These are phyloP conservation scores for Platorchestia sp. DNA, from an alignment of 1,140 invertebrate genomes.

Conservation along the genomic window DNA sequence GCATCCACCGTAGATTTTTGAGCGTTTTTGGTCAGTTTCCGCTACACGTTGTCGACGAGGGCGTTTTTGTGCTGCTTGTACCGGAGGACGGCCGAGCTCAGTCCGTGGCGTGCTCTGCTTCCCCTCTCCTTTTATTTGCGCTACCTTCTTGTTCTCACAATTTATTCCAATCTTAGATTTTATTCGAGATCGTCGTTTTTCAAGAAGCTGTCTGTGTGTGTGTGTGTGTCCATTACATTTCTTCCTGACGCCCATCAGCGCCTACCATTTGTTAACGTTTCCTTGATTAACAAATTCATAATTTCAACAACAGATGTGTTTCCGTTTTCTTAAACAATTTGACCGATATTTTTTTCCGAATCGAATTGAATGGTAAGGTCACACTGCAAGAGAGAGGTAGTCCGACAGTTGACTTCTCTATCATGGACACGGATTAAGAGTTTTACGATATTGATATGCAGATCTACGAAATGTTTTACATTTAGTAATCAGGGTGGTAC, in stretches of 20 bases:
- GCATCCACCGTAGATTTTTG: not conserved
- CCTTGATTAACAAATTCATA: not conserved
- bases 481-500: too few species aligned
- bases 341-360: too few species aligned
- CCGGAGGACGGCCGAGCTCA: not conserved
- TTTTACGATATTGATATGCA: too few species aligned
- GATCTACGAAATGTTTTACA: too few species aligned
- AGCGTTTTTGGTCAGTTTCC: not conserved
- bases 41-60: not conserved
- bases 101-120: not conserved
- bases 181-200: not conserved
- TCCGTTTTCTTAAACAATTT: too few species aligned
- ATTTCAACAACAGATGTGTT: not conserved
- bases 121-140: not conserved
- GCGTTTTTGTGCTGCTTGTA: not conserved
- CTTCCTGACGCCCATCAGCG: not conserved
- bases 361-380: too few species aligned
- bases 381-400: too few species aligned
- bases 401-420: too few species aligned
- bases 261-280: not conserved
- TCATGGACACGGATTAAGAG: too few species aligned
- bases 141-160: not conserved
- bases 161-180: not conserved
- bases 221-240: not conserved
- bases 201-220: not conserved